phyloP scores from a whole-genome alignment of 2,888 invertebrate genomes.

The Lasioglossum malachurum region DNA sequence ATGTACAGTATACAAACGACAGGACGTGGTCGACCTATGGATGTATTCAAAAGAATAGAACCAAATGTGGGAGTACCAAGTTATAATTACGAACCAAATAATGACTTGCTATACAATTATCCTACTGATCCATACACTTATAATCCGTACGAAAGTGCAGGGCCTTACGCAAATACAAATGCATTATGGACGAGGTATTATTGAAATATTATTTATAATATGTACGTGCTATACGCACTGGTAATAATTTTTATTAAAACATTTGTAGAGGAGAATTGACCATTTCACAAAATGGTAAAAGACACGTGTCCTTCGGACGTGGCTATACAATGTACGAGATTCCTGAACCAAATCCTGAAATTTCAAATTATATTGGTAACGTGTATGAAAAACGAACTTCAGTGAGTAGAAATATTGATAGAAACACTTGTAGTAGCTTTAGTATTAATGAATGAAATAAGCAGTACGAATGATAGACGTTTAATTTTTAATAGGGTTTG shows the following conservation, averaged over 20 bases:
- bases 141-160: slow-evolving; percentile 74
- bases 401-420: slow-evolving; percentile 53
- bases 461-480: not conserved
- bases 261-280: slow-evolving; percentile 72
- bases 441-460: not conserved
- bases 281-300: slow-evolving; percentile 75
- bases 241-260: slow-evolving; percentile 11
- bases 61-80: slow-evolving; percentile 1
- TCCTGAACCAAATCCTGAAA: slow-evolving; percentile 71
- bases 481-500: slow-evolving; percentile 65
- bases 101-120: slow-evolving; percentile 73
- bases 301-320: slow-evolving; percentile 80
- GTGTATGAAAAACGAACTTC: slow-evolving; percentile 74
- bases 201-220: slow-evolving; percentile 9
- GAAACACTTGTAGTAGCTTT: not conserved
- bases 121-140: slow-evolving; percentile 63
- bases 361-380: slow-evolving; percentile 62
- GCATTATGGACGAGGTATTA: slow-evolving; percentile 79
- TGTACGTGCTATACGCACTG: not conserved
- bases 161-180: slow-evolving; percentile 72
- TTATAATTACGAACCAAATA: slow-evolving; percentile 43
- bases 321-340: slow-evolving; percentile 78
- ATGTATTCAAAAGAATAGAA: slow-evolving; percentile 14
- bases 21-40: slow-evolving; percentile 28
- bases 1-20: slow-evolving; percentile 20